phyloP scores from a whole-genome alignment of 2,113 vertebrate species.

The Cepphus grylle region DNA sequence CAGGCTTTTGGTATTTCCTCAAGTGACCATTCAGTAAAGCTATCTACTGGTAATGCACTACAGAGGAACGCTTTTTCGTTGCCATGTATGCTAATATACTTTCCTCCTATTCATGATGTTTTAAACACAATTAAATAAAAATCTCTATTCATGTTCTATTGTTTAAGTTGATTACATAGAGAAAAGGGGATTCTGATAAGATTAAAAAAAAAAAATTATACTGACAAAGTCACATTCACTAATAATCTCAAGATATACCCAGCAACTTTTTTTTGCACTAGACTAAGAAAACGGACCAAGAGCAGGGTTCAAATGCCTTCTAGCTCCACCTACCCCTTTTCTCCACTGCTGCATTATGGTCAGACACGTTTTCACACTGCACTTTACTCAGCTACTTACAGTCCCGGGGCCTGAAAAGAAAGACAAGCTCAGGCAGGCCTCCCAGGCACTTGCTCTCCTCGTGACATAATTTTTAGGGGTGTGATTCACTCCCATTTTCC shows the following conservation, averaged over 20 bases:
- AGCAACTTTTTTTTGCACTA: not conserved
- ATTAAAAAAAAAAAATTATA: not conserved
- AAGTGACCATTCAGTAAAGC: conserved; percentile 74
- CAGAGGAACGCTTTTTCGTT: conserved; percentile 39
- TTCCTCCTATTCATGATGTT: not conserved
- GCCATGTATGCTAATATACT: not conserved
- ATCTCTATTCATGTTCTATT: not conserved
- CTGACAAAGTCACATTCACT: not conserved
- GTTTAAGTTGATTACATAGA: not conserved
- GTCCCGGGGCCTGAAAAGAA: not conserved
- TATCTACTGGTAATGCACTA: conserved; percentile 70
- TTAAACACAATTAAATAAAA: not conserved
- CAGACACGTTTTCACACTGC: not conserved
- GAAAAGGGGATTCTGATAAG: not conserved
- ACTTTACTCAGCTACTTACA: not conserved
- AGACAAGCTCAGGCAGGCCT: not conserved
- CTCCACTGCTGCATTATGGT: not conserved
- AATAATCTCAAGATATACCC: not conserved
- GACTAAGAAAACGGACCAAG: not conserved
- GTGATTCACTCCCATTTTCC: not conserved
- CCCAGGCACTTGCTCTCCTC: not conserved
- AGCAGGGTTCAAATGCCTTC: not conserved
- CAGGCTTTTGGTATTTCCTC: conserved; percentile 75
- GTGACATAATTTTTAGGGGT: not conserved
- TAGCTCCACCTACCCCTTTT: not conserved